Evolutionary conservation across 2,888 invertebrate genomes (phyloP).

Genomic region (Andrena bicolor): DNA sequence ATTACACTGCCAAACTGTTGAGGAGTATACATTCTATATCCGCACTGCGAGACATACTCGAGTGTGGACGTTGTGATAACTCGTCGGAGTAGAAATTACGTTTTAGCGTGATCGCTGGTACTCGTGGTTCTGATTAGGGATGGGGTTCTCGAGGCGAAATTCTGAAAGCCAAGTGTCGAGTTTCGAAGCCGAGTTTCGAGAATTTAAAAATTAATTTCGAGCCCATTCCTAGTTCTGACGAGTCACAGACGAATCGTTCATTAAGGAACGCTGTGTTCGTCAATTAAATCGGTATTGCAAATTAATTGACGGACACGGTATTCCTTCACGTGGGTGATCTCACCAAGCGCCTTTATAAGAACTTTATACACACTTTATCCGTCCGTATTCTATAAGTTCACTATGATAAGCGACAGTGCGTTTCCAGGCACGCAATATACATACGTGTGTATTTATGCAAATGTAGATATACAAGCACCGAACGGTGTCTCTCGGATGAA

Average conservation of each 20-base stretch:
- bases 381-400: constrained; percentile 65
- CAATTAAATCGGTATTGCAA: constrained; percentile 11
- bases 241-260: constrained; percentile 22
- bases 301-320: constrained; percentile 34
- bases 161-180: too few species aligned
- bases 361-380: constrained; percentile 60
- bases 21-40: constrained; percentile 25
- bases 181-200: too few species aligned
- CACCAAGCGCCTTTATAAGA: constrained; percentile 43
- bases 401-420: constrained; percentile 34
- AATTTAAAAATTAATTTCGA: too few species aligned
- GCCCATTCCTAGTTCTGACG: not conserved
- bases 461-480: constrained; percentile 18
- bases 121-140: not conserved
- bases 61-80: constrained; percentile 54
- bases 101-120: constrained; percentile 19
- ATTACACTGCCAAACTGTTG: constrained; percentile 63
- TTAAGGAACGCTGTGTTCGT: constrained; percentile 33
- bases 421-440: constrained; percentile 33
- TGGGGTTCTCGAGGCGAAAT: too few species aligned
- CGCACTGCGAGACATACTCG: constrained; percentile 36
- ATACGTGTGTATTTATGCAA: constrained; percentile 16
- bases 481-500: constrained; percentile 19
- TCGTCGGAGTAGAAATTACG: constrained; percentile 52
- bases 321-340: constrained; percentile 61